Conservation (phyloP, 2,113 vertebrate species). For the Elephantulus edwardii region DNA sequence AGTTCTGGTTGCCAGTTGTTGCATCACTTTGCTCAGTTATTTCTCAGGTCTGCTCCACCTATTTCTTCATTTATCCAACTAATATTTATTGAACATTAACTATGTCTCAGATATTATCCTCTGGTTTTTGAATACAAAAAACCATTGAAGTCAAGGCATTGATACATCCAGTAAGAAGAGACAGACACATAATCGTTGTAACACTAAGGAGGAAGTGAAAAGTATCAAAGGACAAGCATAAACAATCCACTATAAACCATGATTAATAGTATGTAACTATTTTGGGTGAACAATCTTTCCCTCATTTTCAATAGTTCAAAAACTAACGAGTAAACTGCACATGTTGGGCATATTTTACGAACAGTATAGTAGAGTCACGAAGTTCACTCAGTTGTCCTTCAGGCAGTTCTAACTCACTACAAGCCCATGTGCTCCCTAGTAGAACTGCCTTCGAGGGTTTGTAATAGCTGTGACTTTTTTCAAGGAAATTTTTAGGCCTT, state of each 20-base stretch:
- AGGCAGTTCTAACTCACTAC: not conserved
- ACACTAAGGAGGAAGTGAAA: not conserved
- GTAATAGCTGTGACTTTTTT: not conserved
- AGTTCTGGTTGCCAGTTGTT: slow-evolving; percentile 67
- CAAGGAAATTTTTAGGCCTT: not conserved
- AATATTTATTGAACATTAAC: slow-evolving; percentile 11
- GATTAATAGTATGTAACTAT: not conserved
- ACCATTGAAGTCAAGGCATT: not conserved
- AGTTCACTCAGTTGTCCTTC: not conserved
- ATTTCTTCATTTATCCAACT: slow-evolving; percentile 38
- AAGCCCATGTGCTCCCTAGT: not conserved
- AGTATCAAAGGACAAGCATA: not conserved
- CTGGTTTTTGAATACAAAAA: not conserved
- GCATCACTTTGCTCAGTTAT: slow-evolving; percentile 27
- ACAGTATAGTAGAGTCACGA: not conserved
- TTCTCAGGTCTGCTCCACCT: slow-evolving; percentile 40
- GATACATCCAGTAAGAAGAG: not conserved
- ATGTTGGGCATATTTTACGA: not conserved
- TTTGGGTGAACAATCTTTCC: not conserved
- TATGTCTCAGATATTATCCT: not conserved
- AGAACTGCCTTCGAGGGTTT: not conserved
- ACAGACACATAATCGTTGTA: not conserved
- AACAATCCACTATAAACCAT: not conserved
- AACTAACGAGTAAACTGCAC: not conserved
- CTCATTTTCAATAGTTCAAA: not conserved